phyloP scores from a whole-genome alignment of 2,797 vertebrate genomes.

The Odontamblyopus rebecca region DNA sequence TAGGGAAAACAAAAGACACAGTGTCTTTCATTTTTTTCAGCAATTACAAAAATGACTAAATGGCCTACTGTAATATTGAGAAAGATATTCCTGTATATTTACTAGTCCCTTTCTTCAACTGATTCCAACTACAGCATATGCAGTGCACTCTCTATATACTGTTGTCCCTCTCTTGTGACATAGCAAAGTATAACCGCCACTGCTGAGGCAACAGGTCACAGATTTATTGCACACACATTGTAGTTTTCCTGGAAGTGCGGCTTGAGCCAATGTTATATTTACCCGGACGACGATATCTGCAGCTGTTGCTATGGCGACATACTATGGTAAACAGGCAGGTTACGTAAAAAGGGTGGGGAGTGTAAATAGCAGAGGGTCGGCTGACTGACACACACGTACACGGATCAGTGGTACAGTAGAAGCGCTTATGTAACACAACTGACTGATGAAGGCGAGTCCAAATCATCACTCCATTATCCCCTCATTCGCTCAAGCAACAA shows the following conservation, averaged over 20 bases:
- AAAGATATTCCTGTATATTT: too few species aligned
- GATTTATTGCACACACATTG: neutral
- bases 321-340: conserved; percentile 15
- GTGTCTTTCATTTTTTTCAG: too few species aligned
- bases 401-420: conserved; percentile 15
- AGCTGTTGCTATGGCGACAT: conserved; percentile 28
- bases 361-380: conserved; percentile 31
- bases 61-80: too few species aligned
- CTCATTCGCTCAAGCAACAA: neutral
- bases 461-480: conserved; percentile 6
- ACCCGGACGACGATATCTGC: neutral
- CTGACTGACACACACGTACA: conserved; percentile 6
- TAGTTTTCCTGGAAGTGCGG: conserved; percentile 11
- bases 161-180: conserved; percentile 12
- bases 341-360: conserved; percentile 30
- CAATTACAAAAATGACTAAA: too few species aligned
- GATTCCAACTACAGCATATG: neutral
- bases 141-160: neutral
- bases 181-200: neutral
- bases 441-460: neutral
- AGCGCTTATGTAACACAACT: conserved; percentile 24
- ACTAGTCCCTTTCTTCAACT: too few species aligned
- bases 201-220: neutral
- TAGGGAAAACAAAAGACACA: too few species aligned
- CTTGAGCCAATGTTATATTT: conserved; percentile 5